Base-by-base conservation (phyloP, 2,797 vertebrate species). In the Epinephelus awoara region DNA sequence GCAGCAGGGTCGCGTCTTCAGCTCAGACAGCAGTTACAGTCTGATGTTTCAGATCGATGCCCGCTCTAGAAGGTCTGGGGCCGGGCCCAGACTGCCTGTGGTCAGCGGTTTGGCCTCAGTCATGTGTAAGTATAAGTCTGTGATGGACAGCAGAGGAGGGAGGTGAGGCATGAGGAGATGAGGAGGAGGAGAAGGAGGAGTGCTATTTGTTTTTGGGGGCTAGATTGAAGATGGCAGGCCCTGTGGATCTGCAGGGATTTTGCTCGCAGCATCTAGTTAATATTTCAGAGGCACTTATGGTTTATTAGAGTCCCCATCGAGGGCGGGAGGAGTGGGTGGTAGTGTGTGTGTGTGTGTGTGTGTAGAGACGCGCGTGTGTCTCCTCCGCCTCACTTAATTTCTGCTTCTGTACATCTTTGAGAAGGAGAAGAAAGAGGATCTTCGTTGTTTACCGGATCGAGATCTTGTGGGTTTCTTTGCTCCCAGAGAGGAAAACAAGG, bases 211-310 rank as follows among this genome's bases (percentile, higher is more conserved):
- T 94, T 91, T 93, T 81, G 9, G 66, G 73, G 86, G 83, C 83
- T 76, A 84, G 89, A 95, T 94, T 95, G 93, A 86, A 94, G 92
- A 93, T 93, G 94, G 93, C 94, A 95, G 92, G 77, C 80, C 68
- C 82, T 58, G 75, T 55, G 73, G 89, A 87, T 91, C 94, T 90
- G 90, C 87, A 84, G 93, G 95, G 94, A 95, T 88, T 92, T 84
- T 46, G 64, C 94, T 94, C 68, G 79, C 88, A 86, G 92, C 90
- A 89, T 92, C 95, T 95, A 92, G 90, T 96, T 95, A 96, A 96
- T 96, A 96, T 96, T 96, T 96, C 91, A 96, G 92, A 94, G 89
- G 94, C 95, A 95, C 95, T 96, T 95, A 95, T 91, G 88, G 89
- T 93, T 95, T 94, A 95, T 95, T 95, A 96, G 91, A 89, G 87